Base-by-base conservation (phyloP, 1,140 invertebrate genomes). In the Euura lappo region DNA sequence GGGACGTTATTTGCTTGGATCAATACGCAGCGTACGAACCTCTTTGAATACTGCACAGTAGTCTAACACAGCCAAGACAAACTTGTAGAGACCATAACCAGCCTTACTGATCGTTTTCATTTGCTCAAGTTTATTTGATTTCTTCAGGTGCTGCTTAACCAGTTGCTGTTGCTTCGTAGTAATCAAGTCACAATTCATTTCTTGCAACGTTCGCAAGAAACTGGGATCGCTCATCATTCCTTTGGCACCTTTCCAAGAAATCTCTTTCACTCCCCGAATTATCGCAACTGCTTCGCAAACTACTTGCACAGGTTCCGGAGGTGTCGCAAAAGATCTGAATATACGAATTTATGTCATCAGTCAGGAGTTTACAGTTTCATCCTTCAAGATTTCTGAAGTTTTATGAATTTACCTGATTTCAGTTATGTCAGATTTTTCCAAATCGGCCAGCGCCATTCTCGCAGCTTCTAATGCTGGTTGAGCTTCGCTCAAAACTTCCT, bases 261-360 rank as follows among this genome's bases (percentile, higher is more conserved):
- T 91, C 68, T 97, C 96, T 76, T 94, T 95, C 7, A 93, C 89
- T 2, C 94, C 94, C 76, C 92, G 90, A 28, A 97, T 89, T 70
- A 97, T 95, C 0, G 94, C 94, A 43, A 97, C 92, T 79, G 95
- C 97, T 83, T 97, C 96, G 79, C 94, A 95, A 0, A 97, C 93
- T 2, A 93, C 89, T 85, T 97, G 95, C 13, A 97, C 95, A 51
- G 94, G 91, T 77, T 96, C 93, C 0, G 96, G 95, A 0, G 96
- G 96, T n/a, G 95, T 96, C 45, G 94, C 93, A 83, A 97, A 97
- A 0, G 94, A 96, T 73, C 95, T 89, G 70, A 79, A 79, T 70
- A n/a, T 44, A 67, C 60, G 70, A 72, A 64, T 28, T 28, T 28
- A 28, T 28, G 28, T 28, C 28, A 28, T 28, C 28, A 28, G 28